Evolutionary conservation across 2,113 vertebrate species (phyloP).

Genomic region (Haemorhous mexicanus): DNA sequence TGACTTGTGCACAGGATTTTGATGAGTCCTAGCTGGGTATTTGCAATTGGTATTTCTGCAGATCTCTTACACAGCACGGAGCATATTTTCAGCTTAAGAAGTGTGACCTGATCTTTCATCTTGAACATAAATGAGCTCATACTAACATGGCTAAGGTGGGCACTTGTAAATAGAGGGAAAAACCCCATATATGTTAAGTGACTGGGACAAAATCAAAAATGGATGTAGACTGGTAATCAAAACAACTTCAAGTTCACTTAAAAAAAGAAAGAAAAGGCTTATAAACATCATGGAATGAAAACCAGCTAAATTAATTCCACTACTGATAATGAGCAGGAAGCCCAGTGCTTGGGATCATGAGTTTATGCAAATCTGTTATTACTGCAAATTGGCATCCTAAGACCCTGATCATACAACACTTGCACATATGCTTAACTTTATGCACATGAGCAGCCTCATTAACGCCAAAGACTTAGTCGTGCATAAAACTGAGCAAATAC

Average conservation of each 20-base stretch:
- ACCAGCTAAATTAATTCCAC: not conserved
- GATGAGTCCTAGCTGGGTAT: not conserved
- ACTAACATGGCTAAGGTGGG: not conserved
- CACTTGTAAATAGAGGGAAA: not conserved
- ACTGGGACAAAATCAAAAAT: not conserved
- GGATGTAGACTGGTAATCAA: not conserved
- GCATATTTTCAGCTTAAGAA: not conserved
- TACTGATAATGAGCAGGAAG: conserved; percentile 34
- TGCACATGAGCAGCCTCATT: conserved; percentile 62
- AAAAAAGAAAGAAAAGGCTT: not conserved
- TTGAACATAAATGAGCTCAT: not conserved
- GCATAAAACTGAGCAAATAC: conserved; percentile 53
- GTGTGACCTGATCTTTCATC: not conserved
- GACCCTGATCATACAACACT: conserved; percentile 51
- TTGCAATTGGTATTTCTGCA: not conserved
- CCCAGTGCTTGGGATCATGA: not conserved
- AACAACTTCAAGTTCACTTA: not conserved
- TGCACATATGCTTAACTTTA: conserved; percentile 60
- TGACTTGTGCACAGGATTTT: not conserved
- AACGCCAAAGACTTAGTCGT: conserved; percentile 33
- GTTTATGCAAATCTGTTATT: conserved; percentile 62
- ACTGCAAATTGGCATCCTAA: conserved; percentile 56
- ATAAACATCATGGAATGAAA: not conserved
- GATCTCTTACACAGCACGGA: not conserved
- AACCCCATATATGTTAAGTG: not conserved